Evolutionary conservation across 1,140 invertebrate genomes (phyloP).

Genomic region (Drosophila punjabiensis): DNA sequence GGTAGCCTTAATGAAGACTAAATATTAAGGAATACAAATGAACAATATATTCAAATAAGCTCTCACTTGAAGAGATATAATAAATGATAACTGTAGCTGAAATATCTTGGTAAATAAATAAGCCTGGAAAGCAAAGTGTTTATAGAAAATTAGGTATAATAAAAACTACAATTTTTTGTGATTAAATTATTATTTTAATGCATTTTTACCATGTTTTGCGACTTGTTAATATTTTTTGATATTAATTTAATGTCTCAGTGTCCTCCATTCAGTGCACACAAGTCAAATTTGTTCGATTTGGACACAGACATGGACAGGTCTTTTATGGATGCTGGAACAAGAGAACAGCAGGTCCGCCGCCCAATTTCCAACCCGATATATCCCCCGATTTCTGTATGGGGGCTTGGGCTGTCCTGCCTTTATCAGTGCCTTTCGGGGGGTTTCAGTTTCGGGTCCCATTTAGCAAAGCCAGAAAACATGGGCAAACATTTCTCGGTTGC

Average conservation of each 20-base stretch:
- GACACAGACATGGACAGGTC: constrained; percentile 32
- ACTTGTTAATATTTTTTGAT: not conserved
- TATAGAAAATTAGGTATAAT: not conserved
- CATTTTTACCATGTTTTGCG: not conserved
- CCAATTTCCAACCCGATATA: not conserved
- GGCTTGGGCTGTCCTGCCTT: constrained; percentile 6
- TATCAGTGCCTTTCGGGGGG: constrained; percentile 39
- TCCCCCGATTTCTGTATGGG: not conserved
- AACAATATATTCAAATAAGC: constrained; percentile 7
- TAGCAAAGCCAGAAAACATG: constrained; percentile 37
- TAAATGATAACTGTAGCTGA: not conserved
- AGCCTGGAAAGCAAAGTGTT: not conserved
- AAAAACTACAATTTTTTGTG: not conserved
- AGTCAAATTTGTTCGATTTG: constrained; percentile 42
- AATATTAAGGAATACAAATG: constrained; percentile 7
- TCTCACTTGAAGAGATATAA: constrained; percentile 10
- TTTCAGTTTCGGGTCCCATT: constrained; percentile 9
- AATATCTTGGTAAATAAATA: not conserved
- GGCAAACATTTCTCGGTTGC: constrained; percentile 49
- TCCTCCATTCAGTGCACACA: constrained; percentile 8
- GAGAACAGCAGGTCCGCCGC: constrained; percentile 14
- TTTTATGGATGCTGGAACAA: constrained; percentile 33
- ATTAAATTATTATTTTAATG: not conserved
- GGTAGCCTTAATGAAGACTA: constrained; percentile 9
- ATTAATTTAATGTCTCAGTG: not conserved